Base-by-base conservation (phyloP, 1,140 invertebrate species). In the Pygmarrhopalites habei region DNA sequence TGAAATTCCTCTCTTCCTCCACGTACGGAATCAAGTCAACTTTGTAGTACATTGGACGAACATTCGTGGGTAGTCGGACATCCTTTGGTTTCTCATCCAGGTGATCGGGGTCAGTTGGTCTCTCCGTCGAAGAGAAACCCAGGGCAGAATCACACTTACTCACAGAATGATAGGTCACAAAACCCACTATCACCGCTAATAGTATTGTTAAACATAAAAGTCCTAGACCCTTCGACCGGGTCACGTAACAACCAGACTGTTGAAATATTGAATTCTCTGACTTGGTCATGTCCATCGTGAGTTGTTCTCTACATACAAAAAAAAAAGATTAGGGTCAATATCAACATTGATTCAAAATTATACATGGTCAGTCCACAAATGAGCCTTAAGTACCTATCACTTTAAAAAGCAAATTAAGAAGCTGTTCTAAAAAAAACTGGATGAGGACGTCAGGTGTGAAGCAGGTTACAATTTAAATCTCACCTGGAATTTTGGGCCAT, bases 1-100 rank as follows among this genome's bases (percentile, higher is more conserved):
- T 88, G 67, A 89, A 90, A 72, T 90, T 90, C 82, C 80, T 70
- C 82, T 61, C 71, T 49, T 67, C 56, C 10, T 73, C 67, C 43
- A 89, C 81, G 66, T 85, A 85, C 0, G 88, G 88, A 28, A 83
- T 81, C 35, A 90, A 72, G 66, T 81, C 80, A 1, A 90, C 73
- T 56, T 83, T 80, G 70, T 91, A 90, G 2, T 79, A 81, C 23
- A 85, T 74, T 0, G 87, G 87, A 19, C 79, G 73, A 0, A 90
- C 76, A 43, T 81, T 79, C 43, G 72, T 80, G 0, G 87, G 86
- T 60, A 89, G 74, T 67, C 86, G 79, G 3, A 88, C 83, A 73
- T 87, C 80, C 17, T 23, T 62, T 19, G 65, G 46, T 65, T 70
- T 70, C 2, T 47, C 29, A 7, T 35, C 32, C 5, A 7, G 32